phyloP scores from a whole-genome alignment of 2,113 vertebrate species.

The Felis chaus region DNA sequence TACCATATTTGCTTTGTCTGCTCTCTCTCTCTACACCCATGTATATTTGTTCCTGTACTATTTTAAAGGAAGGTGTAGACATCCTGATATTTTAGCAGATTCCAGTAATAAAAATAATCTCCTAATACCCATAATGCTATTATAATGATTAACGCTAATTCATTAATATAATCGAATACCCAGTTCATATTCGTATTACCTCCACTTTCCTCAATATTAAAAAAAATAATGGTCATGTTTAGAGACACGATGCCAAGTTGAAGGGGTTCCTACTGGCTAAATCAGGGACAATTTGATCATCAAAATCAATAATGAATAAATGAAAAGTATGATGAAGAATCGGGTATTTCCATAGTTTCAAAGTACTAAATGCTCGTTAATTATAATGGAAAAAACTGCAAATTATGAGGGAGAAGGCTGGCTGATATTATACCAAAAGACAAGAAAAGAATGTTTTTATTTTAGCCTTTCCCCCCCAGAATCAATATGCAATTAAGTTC shows the following conservation, averaged over 20 bases:
- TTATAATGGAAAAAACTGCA: neutral
- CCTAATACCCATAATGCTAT: neutral
- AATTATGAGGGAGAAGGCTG: neutral
- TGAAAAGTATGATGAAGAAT: neutral
- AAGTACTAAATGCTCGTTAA: neutral
- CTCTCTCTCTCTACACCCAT: neutral
- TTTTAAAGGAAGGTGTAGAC: neutral
- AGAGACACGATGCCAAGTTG: neutral
- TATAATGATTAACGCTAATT: slow-evolving; percentile 3
- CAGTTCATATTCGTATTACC: neutral
- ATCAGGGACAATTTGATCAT: neutral
- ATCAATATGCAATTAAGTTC: neutral
- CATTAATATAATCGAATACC: neutral
- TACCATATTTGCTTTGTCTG: neutral
- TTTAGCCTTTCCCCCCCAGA: neutral
- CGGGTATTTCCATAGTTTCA: neutral
- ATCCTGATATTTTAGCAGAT: neutral
- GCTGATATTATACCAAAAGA: neutral
- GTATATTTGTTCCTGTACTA: neutral
- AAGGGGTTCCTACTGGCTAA: neutral
- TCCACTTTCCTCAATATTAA: neutral
- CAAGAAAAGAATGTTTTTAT: neutral
- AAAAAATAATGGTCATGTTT: neutral
- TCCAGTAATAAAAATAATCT: neutral
- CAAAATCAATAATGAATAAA: slow-evolving; percentile 12